These are phyloP conservation scores for Phocoena phocoena DNA, from an alignment of 2,113 vertebrate genomes.

Conservation along the genomic window DNA sequence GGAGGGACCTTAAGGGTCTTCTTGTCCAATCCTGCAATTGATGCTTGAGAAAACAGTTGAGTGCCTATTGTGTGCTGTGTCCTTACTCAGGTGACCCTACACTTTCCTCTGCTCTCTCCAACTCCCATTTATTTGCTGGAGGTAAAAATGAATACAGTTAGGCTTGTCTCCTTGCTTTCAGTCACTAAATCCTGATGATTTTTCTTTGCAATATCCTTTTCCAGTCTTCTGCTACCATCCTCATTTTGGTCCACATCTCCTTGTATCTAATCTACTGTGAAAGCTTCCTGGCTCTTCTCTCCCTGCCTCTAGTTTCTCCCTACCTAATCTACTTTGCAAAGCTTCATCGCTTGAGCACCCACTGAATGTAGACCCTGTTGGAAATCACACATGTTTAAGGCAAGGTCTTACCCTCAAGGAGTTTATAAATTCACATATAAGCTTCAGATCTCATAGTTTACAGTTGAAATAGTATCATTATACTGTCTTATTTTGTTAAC, in stretches of 20 bases:
- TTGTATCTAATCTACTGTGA: constrained; percentile 27
- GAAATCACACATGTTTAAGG: constrained; percentile 33
- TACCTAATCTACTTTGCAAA: constrained; percentile 21
- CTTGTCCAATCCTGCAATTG: neutral
- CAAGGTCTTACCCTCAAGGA: neutral
- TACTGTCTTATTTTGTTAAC: constrained; percentile 31
- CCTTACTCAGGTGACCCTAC: neutral
- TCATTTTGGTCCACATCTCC: neutral
- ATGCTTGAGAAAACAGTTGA: constrained; percentile 24
- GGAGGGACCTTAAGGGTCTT: neutral
- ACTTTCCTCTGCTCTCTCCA: neutral
- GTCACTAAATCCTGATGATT: constrained; percentile 1
- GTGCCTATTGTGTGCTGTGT: neutral
- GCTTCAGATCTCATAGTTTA: constrained; percentile 1
- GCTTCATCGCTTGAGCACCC: neutral
- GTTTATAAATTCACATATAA: constrained; percentile 47
- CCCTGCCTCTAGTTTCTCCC: neutral
- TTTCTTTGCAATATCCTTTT: constrained; percentile 21
- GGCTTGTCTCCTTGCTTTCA: constrained; percentile 1
- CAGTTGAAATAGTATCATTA: neutral
- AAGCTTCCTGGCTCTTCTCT: constrained; percentile 17
- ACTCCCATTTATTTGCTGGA: constrained; percentile 22
- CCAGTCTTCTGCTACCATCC: neutral
- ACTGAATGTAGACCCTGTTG: neutral
- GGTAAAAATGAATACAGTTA: constrained; percentile 22